Base-by-base conservation (phyloP, 2,888 invertebrate genomes). In the Hirtodrosophila histrioides region DNA sequence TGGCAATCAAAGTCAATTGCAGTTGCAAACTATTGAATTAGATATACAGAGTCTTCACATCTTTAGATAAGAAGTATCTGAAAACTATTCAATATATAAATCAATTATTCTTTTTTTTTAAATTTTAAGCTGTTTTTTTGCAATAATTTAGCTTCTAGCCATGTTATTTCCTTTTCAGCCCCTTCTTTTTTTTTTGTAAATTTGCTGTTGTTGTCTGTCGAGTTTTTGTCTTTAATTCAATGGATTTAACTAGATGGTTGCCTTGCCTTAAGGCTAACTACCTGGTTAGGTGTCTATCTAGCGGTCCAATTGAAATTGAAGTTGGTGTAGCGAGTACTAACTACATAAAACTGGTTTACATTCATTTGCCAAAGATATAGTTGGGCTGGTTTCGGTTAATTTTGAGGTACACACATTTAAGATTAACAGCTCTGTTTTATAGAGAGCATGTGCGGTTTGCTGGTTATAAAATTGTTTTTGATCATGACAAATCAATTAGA, bases 311-410 rank as follows among this genome's bases (percentile, higher is more conserved):
- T 79, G 58, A 57, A 73, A 69, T 61, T 57, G 40, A 61, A 69
- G 57, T 53, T 61, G 48, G 54, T 44, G 37, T 50, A 56, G 40
- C 48, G 31, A 48, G 48, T 57, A 54, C 44, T 45, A 60, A 44
- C 61, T 36, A 50, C 60, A 50, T 17, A 48, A 49, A 78, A 80
- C 78, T 77, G 85, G 78, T 77, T 77, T 63, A 36, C 39, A 55
- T 57, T 50, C 69, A 72, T 39, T 66, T 53, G 53, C 50, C 41
- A 69, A 27, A 43, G 53, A 17, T 50, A 45, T 41, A 78, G 50
- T 78, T 61, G 64, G 23, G 31, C 37, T 62, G 53, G 17, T 41
- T 53, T 51, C 27, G 12, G 41, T 58, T 61, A 55, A 55, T 48
- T 43, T 50, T 44, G 12, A 39, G 39, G 24, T 41, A 31, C 24